Evolutionary conservation across 2,797 vertebrate genomes (phyloP), one percentile per base, ranked within the genome.

Genomic region (Mus caroli): DNA sequence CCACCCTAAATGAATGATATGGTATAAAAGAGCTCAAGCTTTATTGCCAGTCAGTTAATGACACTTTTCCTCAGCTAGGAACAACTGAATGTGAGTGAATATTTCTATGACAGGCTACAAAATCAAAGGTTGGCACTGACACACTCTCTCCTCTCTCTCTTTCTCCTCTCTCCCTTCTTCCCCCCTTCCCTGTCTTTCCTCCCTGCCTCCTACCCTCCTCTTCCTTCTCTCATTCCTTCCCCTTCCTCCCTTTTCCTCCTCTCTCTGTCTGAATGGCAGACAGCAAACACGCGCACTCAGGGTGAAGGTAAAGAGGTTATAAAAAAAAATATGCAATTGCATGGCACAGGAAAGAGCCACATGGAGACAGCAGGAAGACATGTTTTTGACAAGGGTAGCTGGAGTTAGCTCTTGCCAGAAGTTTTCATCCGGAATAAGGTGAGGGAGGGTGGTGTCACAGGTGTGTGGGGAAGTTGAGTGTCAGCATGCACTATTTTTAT

Each of bases 301-400:
- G 7, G 10, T 84, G 52, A 31, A 50, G 43, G 34, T 95, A 54
- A 95, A 62, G 52, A 88, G 24, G 78, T 79, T 71, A 43, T n/a
- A 92, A 84, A 76, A 58, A 58, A 20, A 22, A 58, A 92, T 92
- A 50, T 22, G 60, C 0, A 20, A 94, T 87, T 76, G 86, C 95
- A 90, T 71, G 93, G 79, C 95, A 50, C 10, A 54, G 89, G 96
- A 94, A 94, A 95, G 87, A 97, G 94, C 94, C 90, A 71, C 95
- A 96, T 96, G 89, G 96, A 94, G 87, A 75, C 0, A 73, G 91
- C 94, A 96, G 94, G 95, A 96, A 98, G 97, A 97, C 94, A 52
- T 2, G 1, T 95, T 98, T 95, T 95, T 97, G 97, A 98, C 98
- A 97, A 93, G 95, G 95, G 96, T 92, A 88, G 97, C 97, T 97